phyloP scores from a whole-genome alignment of 2,888 invertebrate genomes.

The Smittia aterrima region DNA sequence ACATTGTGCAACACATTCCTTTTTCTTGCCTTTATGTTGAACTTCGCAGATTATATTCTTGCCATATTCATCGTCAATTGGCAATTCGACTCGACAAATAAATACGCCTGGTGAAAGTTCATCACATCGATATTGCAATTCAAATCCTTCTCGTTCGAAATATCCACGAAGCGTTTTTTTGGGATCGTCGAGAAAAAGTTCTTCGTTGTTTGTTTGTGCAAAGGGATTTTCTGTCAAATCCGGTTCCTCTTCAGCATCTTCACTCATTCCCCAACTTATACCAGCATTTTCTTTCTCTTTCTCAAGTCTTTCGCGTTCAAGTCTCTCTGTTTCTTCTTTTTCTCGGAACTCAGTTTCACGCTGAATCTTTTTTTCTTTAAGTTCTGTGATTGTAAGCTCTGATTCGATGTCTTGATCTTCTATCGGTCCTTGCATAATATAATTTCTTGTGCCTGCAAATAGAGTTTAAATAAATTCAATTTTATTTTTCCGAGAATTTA shows the following conservation, averaged over 20 bases:
- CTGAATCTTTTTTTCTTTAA: constrained; percentile 58
- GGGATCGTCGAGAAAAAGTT: constrained; percentile 88
- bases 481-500: no score
- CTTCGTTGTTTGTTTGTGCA: constrained; percentile 78
- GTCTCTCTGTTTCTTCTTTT: constrained; percentile 48
- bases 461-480: no score
- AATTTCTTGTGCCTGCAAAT: constrained; percentile 74
- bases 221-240: constrained; percentile 81
- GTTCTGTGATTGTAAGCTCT: constrained; percentile 71
- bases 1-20: constrained; percentile 88
- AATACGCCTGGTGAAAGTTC: constrained; percentile 85
- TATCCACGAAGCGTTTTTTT: constrained; percentile 91
- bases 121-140: constrained; percentile 80
- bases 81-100: constrained; percentile 75
- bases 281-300: constrained; percentile 64
- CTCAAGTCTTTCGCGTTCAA: constrained; percentile 54
- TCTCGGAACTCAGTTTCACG: constrained; percentile 49
- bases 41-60: constrained; percentile 80
- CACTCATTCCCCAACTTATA: constrained; percentile 91
- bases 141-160: constrained; percentile 89
- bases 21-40: constrained; percentile 86
- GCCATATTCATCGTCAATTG: constrained; percentile 75
- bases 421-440: constrained; percentile 77
- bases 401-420: constrained; percentile 86
- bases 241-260: constrained; percentile 83